Evolutionary conservation across 2,113 vertebrate genomes (phyloP).

Genomic region (Aphyosemion australe): DNA sequence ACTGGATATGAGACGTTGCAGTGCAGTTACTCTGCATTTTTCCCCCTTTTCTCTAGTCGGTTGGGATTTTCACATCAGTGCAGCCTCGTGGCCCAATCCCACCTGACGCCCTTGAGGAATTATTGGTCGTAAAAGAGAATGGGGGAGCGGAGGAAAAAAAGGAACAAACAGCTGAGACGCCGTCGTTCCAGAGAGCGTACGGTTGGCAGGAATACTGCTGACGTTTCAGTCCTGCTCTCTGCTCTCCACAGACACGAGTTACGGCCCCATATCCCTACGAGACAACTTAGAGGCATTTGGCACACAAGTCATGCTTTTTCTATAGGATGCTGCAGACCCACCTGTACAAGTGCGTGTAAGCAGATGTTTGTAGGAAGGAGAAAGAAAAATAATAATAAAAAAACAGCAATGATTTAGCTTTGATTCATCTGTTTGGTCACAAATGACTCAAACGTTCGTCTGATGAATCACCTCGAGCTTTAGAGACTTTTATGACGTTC

Average conservation of each 20-base stretch:
- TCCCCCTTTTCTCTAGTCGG: not conserved
- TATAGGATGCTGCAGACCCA: conserved; percentile 62
- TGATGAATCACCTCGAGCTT: conserved; percentile 34
- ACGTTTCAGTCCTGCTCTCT: conserved; percentile 62
- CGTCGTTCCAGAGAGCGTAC: conserved; percentile 63
- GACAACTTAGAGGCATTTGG: conserved; percentile 58
- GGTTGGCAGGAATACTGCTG: conserved; percentile 74
- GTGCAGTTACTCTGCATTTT: conserved; percentile 18
- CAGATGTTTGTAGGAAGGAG: conserved; percentile 16
- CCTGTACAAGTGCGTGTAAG: conserved; percentile 40
- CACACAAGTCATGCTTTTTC: conserved; percentile 36
- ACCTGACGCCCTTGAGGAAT: conserved; percentile 45
- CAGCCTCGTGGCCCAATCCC: conserved; percentile 25
- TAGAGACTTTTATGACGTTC: conserved; percentile 29
- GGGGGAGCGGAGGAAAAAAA: conserved; percentile 36
- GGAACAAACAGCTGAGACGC: conserved; percentile 46
- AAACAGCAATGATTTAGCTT: conserved; percentile 14
- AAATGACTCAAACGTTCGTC: conserved; percentile 20
- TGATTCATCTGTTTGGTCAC: conserved; percentile 29
- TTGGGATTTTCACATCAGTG: conserved; percentile 16
- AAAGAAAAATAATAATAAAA: conserved; percentile 23
- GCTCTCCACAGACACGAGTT: conserved; percentile 60
- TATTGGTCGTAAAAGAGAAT: conserved; percentile 60
- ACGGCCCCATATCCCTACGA: conserved; percentile 52
- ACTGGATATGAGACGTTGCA: conserved; percentile 42